These are phyloP conservation scores for Uloborus diversus DNA, from an alignment of 1,140 invertebrate genomes.

Conservation along the genomic window DNA sequence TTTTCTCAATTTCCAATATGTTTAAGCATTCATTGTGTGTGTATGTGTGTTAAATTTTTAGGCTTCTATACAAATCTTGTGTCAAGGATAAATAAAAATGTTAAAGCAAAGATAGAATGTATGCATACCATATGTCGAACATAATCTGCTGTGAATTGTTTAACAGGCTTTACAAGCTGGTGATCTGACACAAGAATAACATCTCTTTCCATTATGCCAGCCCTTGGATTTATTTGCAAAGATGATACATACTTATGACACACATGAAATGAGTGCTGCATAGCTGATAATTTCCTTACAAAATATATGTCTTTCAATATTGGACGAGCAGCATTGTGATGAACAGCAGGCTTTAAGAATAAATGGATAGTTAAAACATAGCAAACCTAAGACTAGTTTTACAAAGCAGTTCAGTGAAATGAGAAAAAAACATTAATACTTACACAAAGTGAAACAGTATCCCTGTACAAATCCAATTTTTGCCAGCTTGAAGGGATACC, in stretches of 20 bases:
- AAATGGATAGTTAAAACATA: too few species aligned
- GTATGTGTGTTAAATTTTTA: too few species aligned
- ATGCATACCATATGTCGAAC: slow-evolving; percentile 71
- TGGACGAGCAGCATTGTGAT: slow-evolving; percentile 73
- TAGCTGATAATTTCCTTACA: slow-evolving; percentile 78
- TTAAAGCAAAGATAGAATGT: not conserved
- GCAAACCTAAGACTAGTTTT: too few species aligned
- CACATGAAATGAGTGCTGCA: slow-evolving; percentile 80
- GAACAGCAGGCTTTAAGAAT: slow-evolving; percentile 75
- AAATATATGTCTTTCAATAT: slow-evolving; percentile 81
- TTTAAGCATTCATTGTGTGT: too few species aligned
- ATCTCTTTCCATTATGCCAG: slow-evolving; percentile 61
- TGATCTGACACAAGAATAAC: slow-evolving; percentile 68
- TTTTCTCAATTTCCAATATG: too few species aligned
- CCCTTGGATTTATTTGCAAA: not conserved
- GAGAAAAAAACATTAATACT: slow-evolving; percentile 59
- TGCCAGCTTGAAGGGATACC: slow-evolving; percentile 75
- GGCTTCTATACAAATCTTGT: too few species aligned
- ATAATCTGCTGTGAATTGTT: slow-evolving; percentile 81
- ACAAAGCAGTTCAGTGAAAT: too few species aligned
- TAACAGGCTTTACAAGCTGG: slow-evolving; percentile 77
- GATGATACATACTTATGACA: slow-evolving; percentile 60
- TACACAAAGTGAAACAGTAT: slow-evolving; percentile 79
- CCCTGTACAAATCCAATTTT: slow-evolving; percentile 83
- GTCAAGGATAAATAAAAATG: not conserved